These are phyloP conservation scores for Graphium colonna DNA, from an alignment of 2,888 invertebrate genomes.

Conservation along the genomic window DNA sequence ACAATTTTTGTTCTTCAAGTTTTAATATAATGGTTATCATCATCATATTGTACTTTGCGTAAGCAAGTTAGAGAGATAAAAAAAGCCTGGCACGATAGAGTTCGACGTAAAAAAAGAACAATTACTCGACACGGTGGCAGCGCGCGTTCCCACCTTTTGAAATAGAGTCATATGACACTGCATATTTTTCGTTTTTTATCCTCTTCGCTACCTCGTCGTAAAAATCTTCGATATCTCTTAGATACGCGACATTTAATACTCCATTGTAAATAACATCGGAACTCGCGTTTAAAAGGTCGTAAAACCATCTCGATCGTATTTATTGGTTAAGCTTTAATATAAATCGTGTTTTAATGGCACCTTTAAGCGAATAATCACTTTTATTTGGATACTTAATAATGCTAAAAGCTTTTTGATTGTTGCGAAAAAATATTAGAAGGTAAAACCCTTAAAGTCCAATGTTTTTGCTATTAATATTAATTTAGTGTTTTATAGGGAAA, in stretches of 20 bases:
- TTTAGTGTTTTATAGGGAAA: no score
- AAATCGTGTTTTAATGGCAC: slow-evolving; percentile 19
- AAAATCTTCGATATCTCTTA: slow-evolving; percentile 50
- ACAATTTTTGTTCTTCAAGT: no score
- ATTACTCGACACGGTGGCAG: not conserved
- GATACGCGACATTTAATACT: slow-evolving; percentile 50
- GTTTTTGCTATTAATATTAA: no score
- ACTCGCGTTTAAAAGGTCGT: slow-evolving; percentile 36
- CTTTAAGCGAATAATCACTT: slow-evolving; percentile 10
- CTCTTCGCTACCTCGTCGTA: slow-evolving; percentile 38
- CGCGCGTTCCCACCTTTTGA: slow-evolving; percentile 35
- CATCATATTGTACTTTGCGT: no score
- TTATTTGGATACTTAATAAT: slow-evolving; percentile 4
- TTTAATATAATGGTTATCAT: no score
- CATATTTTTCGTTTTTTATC: slow-evolving; percentile 41
- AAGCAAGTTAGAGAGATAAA: no score
- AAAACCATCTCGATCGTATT: slow-evolving; percentile 34
- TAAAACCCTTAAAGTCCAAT: no score
- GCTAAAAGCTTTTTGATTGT: not conserved
- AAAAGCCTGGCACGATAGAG: no score
- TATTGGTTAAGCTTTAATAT: slow-evolving; percentile 21
- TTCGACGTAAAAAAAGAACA: not conserved
- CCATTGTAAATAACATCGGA: slow-evolving; percentile 40
- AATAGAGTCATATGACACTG: slow-evolving; percentile 48
- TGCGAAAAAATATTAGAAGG: not conserved